These are phyloP conservation scores for Sitta europaea DNA, from an alignment of 2,113 vertebrate species.

Conservation along the genomic window DNA sequence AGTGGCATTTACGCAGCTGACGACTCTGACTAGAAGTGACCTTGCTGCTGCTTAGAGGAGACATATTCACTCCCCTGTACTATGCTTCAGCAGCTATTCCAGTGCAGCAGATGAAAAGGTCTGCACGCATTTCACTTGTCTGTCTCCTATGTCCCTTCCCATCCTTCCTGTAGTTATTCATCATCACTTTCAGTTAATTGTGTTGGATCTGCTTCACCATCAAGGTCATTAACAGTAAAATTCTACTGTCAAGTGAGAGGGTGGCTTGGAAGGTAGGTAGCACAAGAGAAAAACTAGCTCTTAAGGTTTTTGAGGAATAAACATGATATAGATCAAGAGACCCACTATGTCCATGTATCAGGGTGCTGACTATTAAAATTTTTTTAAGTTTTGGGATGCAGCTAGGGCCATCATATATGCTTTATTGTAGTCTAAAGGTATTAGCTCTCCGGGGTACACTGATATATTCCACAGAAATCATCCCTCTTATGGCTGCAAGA, in stretches of 20 bases:
- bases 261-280: neutral
- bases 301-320: neutral
- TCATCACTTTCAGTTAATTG: constrained; percentile 12
- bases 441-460: neutral
- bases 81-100: constrained; percentile 18
- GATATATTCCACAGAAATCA: neutral
- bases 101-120: neutral
- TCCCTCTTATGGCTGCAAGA: neutral
- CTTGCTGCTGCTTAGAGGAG: constrained; percentile 23
- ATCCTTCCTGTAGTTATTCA: constrained; percentile 30
- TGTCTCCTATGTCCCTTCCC: neutral
- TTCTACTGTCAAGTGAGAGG: neutral
- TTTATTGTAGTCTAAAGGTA: neutral
- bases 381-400: too few relatives aligned
- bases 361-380: neutral
- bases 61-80: neutral
- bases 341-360: neutral
- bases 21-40: neutral
- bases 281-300: neutral
- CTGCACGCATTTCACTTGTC: neutral
- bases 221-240: constrained; percentile 23
- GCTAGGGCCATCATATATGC: neutral
- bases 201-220: constrained; percentile 3
- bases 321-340: neutral
- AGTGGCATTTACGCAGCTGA: neutral